Conservation (phyloP, 2,113 vertebrate genomes). For the Xenopus tropicalis region DNA sequence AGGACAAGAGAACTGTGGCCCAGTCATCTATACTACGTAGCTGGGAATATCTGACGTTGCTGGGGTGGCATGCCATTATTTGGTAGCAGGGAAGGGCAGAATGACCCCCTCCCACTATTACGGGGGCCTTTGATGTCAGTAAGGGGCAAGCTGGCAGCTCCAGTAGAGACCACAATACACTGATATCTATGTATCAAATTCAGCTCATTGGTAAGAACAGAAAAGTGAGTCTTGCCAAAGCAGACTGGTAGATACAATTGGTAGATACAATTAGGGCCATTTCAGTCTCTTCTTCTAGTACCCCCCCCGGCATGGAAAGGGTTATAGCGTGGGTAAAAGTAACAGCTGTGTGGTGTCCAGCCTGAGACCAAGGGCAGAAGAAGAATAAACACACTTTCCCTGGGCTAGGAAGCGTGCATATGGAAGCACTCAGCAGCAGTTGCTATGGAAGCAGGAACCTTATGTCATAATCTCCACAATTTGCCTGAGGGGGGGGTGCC, state of each 20-base stretch:
- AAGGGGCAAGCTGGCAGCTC: too few species aligned
- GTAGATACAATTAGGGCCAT: too few species aligned
- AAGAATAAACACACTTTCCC: conserved; percentile 8
- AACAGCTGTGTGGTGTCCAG: conserved; percentile 29
- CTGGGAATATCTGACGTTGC: not conserved
- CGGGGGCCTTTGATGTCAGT: too few species aligned
- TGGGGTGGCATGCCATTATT: not conserved
- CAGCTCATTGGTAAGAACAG: too few species aligned
- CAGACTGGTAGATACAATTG: too few species aligned
- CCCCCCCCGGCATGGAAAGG: not conserved
- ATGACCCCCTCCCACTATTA: too few species aligned
- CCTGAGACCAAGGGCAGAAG: conserved; percentile 25
- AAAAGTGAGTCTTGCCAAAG: too few species aligned
- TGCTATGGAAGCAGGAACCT: conserved; percentile 25
- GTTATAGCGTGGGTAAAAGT: not conserved
- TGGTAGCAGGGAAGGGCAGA: too few species aligned
- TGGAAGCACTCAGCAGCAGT: conserved; percentile 15
- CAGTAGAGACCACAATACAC: too few species aligned
- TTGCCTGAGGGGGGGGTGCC: not conserved
- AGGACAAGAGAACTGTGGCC: conserved; percentile 15
- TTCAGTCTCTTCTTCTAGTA: too few species aligned
- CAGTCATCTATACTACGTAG: not conserved
- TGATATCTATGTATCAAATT: too few species aligned
- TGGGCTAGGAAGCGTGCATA: conserved; percentile 3
- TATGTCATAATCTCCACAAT: conserved; percentile 11